Base-by-base conservation (phyloP, 2,113 vertebrate genomes). In the Euleptes europaea region DNA sequence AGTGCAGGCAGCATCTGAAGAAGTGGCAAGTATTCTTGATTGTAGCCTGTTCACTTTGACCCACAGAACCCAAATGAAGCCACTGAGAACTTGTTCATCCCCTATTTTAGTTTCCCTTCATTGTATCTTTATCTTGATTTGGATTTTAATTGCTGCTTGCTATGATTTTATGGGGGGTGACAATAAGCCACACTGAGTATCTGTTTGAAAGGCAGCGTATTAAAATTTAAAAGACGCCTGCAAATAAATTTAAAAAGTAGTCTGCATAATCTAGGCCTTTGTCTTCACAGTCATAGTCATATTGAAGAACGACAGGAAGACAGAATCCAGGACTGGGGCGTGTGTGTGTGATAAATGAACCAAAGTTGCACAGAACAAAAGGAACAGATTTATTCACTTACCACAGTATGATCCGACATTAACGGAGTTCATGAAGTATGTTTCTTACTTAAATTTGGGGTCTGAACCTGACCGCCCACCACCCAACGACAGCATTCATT, bases 301-400 rank as follows among this genome's bases (percentile, higher is more conserved):
- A 23, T n/a, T 33, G 33, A 80, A 21, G n/a, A 65, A 12, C 13
- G 31, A 8, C n/a, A 67, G 60, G 26, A 33, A 44, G 51, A 77
- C 19, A 10, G 31, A 23, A 38, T 13, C 21, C 60, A 69, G 31
- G 17, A 49, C 11, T 67, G 42, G 42, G 10, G 49, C 35, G 6
- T 6, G 31, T 31, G 7, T 40, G 26, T 6, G 5, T 78, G 77
- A 47, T 67, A 67, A 67, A 66, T 54, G 13, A n/a, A 35, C 19
- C 47, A 35, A 49, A 57, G 19, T 54, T 13, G 33, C 10, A 42
- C 19, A 88, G 86, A 82, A 87, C 79, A 71, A 88, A 88, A 85
- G 80, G 89, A 88, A 88, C 80, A 94, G 91, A 88, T 90, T 54
- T 89, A 93, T 93, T 91, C 89, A 94, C 11, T 94, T 93, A 91